A percentile compares a stretch with the other conserved stretches of the same genome.
These are phyloP conservation scores for Apogon hyalosoma DNA, from an alignment of 2,797 vertebrate genomes.

Conservation along the genomic window DNA sequence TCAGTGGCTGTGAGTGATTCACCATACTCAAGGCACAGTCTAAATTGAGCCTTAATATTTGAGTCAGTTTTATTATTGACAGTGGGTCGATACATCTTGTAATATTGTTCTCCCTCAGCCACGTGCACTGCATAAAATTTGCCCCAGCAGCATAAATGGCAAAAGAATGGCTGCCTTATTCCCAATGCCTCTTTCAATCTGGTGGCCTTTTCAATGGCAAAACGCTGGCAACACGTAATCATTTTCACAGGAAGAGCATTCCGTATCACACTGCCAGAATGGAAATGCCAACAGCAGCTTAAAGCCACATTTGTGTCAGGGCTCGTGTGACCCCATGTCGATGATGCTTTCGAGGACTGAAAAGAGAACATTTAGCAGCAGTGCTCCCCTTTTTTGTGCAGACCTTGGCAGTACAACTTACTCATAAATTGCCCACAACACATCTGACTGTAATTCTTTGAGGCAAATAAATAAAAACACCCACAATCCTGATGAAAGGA, in stretches of 20 bases:
- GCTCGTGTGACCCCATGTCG: constrained; percentile 70
- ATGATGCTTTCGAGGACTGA: constrained; percentile 66
- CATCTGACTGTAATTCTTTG: constrained; percentile 44
- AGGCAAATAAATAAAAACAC: constrained; percentile 36
- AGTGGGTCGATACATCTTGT: constrained; percentile 37
- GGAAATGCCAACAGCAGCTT: constrained; percentile 80
- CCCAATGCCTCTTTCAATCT: constrained; percentile 71
- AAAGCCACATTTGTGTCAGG: constrained; percentile 77
- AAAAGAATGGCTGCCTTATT: constrained; percentile 64
- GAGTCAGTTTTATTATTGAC: constrained; percentile 37
- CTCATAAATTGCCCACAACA: constrained; percentile 54
- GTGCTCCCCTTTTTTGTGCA: constrained; percentile 31
- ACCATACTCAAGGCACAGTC: constrained; percentile 6
- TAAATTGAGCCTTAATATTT: constrained; percentile 27
- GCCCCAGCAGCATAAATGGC: constrained; percentile 62
- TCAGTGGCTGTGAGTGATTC: constrained; percentile 9
- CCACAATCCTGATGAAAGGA: constrained; percentile 34
- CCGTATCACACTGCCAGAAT: constrained; percentile 68
- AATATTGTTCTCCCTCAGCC: constrained; percentile 29
- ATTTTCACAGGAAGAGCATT: constrained; percentile 66
- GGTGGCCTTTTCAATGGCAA: constrained; percentile 77
- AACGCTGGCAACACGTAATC: constrained; percentile 72
- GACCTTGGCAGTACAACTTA: constrained; percentile 47
- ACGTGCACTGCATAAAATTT: constrained; percentile 49
- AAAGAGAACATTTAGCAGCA: constrained; percentile 48